Base-by-base conservation (phyloP, 2,888 invertebrate species). In the Epistrophe eligans region DNA sequence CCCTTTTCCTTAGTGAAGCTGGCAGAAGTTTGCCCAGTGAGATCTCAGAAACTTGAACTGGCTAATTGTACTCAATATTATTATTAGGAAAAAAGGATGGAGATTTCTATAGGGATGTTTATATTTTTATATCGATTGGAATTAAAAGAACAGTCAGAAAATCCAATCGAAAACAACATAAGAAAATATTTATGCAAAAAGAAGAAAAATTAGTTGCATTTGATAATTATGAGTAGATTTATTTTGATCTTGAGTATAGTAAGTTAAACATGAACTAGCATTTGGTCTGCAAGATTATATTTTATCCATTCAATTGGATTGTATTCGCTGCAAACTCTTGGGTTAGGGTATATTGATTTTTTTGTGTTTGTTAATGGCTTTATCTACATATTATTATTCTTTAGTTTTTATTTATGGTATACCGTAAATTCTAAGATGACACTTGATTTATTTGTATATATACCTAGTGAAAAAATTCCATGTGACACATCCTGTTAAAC, bases 281-380 rank as follows among this genome's bases (percentile, higher is more conserved):
- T 35, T 67, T 35, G 13, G 9, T 17, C 19, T 50, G 15, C 48
- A 66, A 66, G 48, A 32, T 19, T 67, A 38, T 50, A 35, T 7
- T 19, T 35, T n/a, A 67, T 67, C 15, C 13, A 10, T 67, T 50
- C 50, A 38, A 67, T 50, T 67, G 35, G 35, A 67, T 50, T 67
- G 48, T 17, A 48, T 17, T 50, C 50, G 48, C 19, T 35, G 19
- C 17, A 35, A 48, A 62, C 15, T 32, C 32, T 32, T 66, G 32
- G 11, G 8, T 40, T 40, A n/a, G 17, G 48, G 50, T 67, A 50
- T 50, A 50, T 50, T 67, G 66, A 50, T 67, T 67, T 35, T 64
- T n/a, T 45, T 50, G 38, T 17, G 7, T 13, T 66, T 50, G 50
- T 15, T 19, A 38, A 50, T 15, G 67, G 8, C 7, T 64, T 17